These are phyloP conservation scores for Notodonta dromedarius DNA, from an alignment of 2,888 invertebrate genomes.

Conservation along the genomic window DNA sequence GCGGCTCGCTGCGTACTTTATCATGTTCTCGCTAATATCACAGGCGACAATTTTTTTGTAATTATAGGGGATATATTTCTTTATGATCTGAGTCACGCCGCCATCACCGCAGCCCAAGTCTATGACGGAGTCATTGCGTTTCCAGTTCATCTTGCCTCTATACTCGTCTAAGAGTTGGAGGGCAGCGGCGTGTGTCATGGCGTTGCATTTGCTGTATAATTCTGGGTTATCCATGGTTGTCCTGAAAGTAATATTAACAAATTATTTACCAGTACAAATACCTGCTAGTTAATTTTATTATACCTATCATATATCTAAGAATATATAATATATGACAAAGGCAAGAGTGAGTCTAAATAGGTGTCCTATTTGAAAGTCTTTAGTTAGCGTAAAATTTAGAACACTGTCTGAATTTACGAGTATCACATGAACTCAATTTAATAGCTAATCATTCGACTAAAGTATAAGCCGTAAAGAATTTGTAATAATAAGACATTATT, in stretches of 20 bases:
- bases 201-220: slow-evolving; percentile 84
- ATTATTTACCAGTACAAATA: background rate
- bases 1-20: slow-evolving; percentile 81
- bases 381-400: too few species aligned
- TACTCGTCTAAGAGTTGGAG: background rate
- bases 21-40: slow-evolving; percentile 87
- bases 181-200: background rate
- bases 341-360: too few species aligned
- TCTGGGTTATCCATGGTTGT: slow-evolving; percentile 66
- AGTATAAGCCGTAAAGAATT: too few species aligned
- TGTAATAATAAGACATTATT: too few species aligned
- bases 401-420: too few species aligned
- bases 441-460: too few species aligned
- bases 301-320: too few species aligned
- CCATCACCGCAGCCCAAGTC: slow-evolving; percentile 89
- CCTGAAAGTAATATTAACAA: background rate
- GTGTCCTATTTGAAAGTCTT: too few species aligned
- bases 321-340: too few species aligned
- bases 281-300: too few species aligned
- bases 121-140: slow-evolving; percentile 59
- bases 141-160: background rate
- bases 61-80: slow-evolving; percentile 80
- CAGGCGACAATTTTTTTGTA: slow-evolving; percentile 80
- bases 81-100: slow-evolving; percentile 84
- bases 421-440: too few species aligned